phyloP scores from a whole-genome alignment of 2,888 invertebrate genomes.

The Drosophila lutescens region DNA sequence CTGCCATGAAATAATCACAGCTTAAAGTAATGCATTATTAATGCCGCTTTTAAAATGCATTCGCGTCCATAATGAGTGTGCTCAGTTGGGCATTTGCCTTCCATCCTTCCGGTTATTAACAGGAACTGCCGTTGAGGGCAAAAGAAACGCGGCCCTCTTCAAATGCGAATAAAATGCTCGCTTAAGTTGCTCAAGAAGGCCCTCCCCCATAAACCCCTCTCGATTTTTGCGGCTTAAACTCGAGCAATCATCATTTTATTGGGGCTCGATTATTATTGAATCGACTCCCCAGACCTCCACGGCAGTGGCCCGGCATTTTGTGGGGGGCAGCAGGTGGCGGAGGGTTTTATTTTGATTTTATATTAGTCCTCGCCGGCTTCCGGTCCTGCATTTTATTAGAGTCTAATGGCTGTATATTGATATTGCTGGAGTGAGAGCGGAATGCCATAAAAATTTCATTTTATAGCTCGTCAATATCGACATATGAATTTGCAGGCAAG shows the following conservation, averaged over 20 bases:
- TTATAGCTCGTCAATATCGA: constrained; percentile 62
- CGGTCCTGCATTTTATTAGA: constrained; percentile 50
- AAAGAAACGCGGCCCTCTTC: constrained; percentile 10
- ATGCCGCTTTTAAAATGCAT: constrained; percentile 43
- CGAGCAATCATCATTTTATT: constrained; percentile 76
- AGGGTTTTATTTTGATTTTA: constrained; percentile 50
- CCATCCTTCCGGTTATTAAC: constrained; percentile 55
- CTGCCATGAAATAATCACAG: constrained; percentile 53
- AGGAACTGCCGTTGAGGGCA: constrained; percentile 26
- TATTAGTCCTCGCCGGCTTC: constrained; percentile 24
- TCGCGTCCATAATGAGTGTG: constrained; percentile 38
- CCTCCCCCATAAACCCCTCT: neutral
- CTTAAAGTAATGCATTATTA: constrained; percentile 58
- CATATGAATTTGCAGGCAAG: constrained; percentile 54
- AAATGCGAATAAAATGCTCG: constrained; percentile 22
- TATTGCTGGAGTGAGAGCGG: constrained; percentile 46
- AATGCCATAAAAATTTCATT: constrained; percentile 67
- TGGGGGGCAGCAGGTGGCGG: constrained; percentile 30
- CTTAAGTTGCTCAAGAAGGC: neutral
- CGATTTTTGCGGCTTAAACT: constrained; percentile 42
- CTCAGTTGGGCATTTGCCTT: constrained; percentile 35
- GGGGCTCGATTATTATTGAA: constrained; percentile 79
- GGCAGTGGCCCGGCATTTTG: constrained; percentile 37
- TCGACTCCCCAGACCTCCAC: constrained; percentile 43
- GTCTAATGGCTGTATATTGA: constrained; percentile 64